Conservation (phyloP, 2,113 vertebrate genomes). For the Galeopterus variegatus region DNA sequence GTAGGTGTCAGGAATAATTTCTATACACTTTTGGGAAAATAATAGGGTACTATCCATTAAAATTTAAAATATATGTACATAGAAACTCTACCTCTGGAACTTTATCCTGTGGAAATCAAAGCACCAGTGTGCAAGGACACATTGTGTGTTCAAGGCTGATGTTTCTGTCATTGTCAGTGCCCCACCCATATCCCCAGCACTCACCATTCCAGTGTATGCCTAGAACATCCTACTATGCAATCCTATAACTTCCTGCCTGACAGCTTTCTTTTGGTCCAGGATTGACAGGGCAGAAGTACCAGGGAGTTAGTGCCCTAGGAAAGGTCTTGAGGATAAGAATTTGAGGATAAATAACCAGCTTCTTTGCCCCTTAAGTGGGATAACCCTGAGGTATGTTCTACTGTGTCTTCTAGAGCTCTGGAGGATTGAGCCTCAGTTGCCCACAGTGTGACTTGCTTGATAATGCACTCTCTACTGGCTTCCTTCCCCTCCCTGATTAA, state of each 20-base stretch:
- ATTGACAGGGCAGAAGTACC: neutral
- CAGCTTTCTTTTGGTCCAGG: neutral
- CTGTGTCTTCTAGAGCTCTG: neutral
- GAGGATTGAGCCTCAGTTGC: neutral
- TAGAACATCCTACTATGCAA: neutral
- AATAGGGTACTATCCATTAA: neutral
- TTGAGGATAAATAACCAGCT: neutral
- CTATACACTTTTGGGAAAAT: neutral
- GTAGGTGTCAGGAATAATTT: neutral
- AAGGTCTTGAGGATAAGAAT: neutral
- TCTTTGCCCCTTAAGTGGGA: neutral
- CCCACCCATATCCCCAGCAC: neutral
- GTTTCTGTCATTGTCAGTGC: neutral
- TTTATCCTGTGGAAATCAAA: neutral
- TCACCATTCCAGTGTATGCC: neutral
- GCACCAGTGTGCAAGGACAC: neutral
- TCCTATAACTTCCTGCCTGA: neutral
- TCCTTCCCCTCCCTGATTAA: neutral
- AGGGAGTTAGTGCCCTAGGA: neutral
- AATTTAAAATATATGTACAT: neutral
- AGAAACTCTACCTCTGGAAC: neutral
- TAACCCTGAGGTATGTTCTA: neutral
- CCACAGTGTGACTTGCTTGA: neutral
- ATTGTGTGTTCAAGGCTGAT: neutral
- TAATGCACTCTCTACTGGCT: neutral